Evolutionary conservation across 2,113 vertebrate species (phyloP).

Genomic region (Hydrochoerus hydrochaeris): DNA sequence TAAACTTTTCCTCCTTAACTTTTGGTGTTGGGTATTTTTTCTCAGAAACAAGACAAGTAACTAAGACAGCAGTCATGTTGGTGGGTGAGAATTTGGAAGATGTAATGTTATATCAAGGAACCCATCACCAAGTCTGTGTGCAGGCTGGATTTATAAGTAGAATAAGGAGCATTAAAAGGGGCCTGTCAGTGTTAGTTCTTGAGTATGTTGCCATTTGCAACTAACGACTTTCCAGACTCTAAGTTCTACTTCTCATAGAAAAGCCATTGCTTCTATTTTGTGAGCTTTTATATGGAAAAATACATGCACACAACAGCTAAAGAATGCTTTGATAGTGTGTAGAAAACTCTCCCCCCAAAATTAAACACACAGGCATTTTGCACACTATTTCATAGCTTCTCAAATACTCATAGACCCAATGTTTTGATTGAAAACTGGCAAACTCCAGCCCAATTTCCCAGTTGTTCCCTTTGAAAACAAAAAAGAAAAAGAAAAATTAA

Average conservation of each 20-base stretch:
- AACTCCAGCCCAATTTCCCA: not conserved
- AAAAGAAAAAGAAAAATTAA: not conserved
- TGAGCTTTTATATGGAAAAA: not conserved
- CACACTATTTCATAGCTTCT: not conserved
- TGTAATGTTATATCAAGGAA: not conserved
- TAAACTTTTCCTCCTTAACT: not conserved
- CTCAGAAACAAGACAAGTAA: not conserved
- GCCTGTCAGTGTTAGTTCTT: not conserved
- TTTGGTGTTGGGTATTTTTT: not conserved
- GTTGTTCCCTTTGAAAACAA: not conserved
- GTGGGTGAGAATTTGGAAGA: not conserved
- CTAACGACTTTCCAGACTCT: not conserved
- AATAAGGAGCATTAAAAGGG: not conserved
- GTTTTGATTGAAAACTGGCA: not conserved
- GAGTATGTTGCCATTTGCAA: not conserved
- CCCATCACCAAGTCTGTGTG: not conserved
- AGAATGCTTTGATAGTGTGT: not conserved
- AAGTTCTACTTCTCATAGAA: not conserved
- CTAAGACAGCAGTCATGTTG: not conserved
- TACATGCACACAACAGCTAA: not conserved
- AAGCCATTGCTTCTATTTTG: not conserved
- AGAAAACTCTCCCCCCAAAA: not conserved
- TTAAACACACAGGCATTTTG: not conserved
- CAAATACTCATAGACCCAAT: not conserved
- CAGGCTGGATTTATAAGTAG: not conserved